phyloP scores from a whole-genome alignment of 2,888 invertebrate species.

The Andrena minutula region DNA sequence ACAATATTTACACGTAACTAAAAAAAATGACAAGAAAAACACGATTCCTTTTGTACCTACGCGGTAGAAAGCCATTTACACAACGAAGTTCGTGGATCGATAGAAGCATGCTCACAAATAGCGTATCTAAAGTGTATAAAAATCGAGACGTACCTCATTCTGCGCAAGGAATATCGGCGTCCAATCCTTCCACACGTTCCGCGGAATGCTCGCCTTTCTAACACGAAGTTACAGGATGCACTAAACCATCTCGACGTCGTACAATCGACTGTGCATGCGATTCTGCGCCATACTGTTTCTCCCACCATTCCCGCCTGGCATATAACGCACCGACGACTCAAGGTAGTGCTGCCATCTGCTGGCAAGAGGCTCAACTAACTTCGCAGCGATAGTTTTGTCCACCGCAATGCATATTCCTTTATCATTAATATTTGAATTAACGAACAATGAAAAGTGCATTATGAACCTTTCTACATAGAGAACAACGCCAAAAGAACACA shows the following conservation, averaged over 20 bases:
- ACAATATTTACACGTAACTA: neutral
- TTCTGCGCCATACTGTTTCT: conserved; percentile 72
- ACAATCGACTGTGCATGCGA: conserved; percentile 58
- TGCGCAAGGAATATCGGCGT: conserved; percentile 1
- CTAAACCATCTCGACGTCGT: conserved; percentile 42
- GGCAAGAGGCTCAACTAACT: conserved; percentile 58
- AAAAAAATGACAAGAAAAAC: neutral
- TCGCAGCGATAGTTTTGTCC: conserved; percentile 72
- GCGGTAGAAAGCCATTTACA: conserved; percentile 22
- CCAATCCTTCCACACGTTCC: conserved; percentile 6
- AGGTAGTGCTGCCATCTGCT: conserved; percentile 78
- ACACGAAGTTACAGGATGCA: conserved; percentile 64
- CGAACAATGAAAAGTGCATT: neutral
- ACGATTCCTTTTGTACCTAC: neutral
- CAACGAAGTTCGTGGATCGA: conserved; percentile 47
- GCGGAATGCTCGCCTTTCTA: conserved; percentile 60
- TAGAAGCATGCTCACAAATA: conserved; percentile 32
- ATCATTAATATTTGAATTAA: neutral
- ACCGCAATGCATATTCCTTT: neutral
- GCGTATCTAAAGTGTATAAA: neutral
- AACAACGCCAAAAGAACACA: neutral
- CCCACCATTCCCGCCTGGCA: conserved; percentile 58
- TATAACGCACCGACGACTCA: conserved; percentile 39
- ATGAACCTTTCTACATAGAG: neutral
- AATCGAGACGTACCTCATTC: conserved; percentile 49